A percentile compares a stretch with the other conserved stretches of the same genome.
These are phyloP conservation scores for Folsomia manolachei DNA, from an alignment of 2,888 invertebrate genomes.

Conservation along the genomic window DNA sequence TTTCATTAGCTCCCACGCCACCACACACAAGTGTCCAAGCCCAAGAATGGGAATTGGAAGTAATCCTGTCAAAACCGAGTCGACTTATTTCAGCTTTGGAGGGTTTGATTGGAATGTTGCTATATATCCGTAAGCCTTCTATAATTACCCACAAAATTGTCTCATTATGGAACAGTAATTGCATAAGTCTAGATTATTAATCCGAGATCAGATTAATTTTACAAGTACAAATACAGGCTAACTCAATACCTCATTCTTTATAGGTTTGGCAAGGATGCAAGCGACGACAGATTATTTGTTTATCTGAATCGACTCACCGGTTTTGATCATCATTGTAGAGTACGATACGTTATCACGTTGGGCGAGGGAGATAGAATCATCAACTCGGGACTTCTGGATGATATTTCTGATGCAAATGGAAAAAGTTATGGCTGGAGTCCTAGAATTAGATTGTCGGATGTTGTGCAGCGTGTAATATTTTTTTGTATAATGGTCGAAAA, in stretches of 20 bases:
- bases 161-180: too few relatives aligned
- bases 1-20: conserved; percentile 27
- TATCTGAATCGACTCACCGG: conserved; percentile 72
- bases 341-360: conserved; percentile 60
- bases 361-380: conserved; percentile 67
- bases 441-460: conserved; percentile 60
- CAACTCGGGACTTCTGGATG: conserved; percentile 69
- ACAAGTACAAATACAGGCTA: too few relatives aligned
- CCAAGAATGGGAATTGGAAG: conserved; percentile 30
- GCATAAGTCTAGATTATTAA: too few relatives aligned
- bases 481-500: background rate
- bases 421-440: conserved; percentile 70
- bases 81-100: conserved; percentile 72
- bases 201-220: too few relatives aligned
- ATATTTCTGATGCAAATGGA: conserved; percentile 68
- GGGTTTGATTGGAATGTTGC: conserved; percentile 78
- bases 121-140: conserved; percentile 62
- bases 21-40: conserved; percentile 43
- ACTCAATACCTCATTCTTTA: too few relatives aligned
- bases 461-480: conserved; percentile 46
- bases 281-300: conserved; percentile 59
- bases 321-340: conserved; percentile 74
- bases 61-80: conserved; percentile 59
- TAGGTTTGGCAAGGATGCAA: conserved; percentile 51
- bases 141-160: too few relatives aligned